These are phyloP conservation scores for Tragelaphus imberbis DNA, from an alignment of 2,113 vertebrate species.

Conservation along the genomic window DNA sequence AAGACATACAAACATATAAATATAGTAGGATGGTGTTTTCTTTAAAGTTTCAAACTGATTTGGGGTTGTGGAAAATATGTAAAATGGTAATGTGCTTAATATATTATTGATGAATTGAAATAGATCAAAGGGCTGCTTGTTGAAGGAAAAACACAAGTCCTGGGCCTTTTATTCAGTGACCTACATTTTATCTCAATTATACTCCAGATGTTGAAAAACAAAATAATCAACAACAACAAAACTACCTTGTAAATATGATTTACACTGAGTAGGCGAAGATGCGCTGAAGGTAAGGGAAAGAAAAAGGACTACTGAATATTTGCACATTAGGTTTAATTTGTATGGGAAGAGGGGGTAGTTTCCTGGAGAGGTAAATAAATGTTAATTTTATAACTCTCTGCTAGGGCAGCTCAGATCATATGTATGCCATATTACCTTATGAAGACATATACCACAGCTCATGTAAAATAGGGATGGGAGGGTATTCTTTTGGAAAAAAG, in stretches of 20 bases:
- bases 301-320: neutral
- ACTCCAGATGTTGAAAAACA: conserved; percentile 35
- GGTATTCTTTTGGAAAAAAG: neutral
- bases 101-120: conserved; percentile 52
- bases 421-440: neutral
- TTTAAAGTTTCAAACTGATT: neutral
- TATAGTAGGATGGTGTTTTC: neutral
- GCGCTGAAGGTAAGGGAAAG: neutral
- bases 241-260: conserved; percentile 19
- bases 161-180: conserved; percentile 57
- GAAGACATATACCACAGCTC: neutral
- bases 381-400: neutral
- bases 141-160: conserved; percentile 44
- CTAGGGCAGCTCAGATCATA: neutral
- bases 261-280: neutral
- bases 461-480: neutral
- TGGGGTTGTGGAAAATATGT: conserved; percentile 44
- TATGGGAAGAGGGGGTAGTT: neutral
- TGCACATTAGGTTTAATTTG: neutral
- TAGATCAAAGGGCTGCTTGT: neutral
- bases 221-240: conserved; percentile 36
- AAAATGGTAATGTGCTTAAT: conserved; percentile 52
- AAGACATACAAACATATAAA: neutral
- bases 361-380: neutral
- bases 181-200: conserved; percentile 65